Conservation (phyloP, 2,888 invertebrate genomes). For the Mechanitis messenoides region DNA sequence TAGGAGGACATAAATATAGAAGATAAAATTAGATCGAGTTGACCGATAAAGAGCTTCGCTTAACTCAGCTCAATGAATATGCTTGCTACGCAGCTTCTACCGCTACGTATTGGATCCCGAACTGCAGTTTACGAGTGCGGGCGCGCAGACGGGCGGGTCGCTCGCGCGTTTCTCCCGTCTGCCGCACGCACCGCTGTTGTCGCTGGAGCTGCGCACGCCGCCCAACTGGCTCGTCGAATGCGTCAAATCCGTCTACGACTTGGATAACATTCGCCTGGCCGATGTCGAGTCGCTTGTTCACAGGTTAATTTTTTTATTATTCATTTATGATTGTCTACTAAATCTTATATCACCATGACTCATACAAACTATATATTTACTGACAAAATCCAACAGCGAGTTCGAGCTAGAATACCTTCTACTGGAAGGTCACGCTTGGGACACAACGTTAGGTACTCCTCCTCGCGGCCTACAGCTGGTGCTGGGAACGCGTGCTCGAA, state of each 20-base stretch:
- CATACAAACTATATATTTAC: background rate
- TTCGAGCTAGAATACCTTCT: slow-evolving; percentile 96
- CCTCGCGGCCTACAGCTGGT: slow-evolving; percentile 98
- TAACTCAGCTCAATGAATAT: too few species aligned
- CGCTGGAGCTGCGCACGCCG: slow-evolving; percentile 85
- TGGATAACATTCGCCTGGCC: slow-evolving; percentile 97
- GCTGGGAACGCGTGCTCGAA: slow-evolving; percentile 87
- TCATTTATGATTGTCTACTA: background rate
- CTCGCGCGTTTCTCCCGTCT: slow-evolving; percentile 91
- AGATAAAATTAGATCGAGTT: too few species aligned
- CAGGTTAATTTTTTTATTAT: slow-evolving; percentile 64
- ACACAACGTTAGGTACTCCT: slow-evolving; percentile 91
- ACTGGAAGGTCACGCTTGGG: slow-evolving; percentile 97
- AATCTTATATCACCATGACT: background rate
- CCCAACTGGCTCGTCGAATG: slow-evolving; percentile 98
- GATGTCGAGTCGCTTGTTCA: slow-evolving; percentile 93
- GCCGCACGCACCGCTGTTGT: slow-evolving; percentile 93
- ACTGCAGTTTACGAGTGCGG: slow-evolving; percentile 85
- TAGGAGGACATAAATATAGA: too few species aligned
- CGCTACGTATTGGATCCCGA: slow-evolving; percentile 95
- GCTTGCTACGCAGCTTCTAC: slow-evolving; percentile 85
- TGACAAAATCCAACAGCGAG: slow-evolving; percentile 79
- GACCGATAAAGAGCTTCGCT: too few species aligned
- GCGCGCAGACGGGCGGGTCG: slow-evolving; percentile 83
- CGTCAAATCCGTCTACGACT: slow-evolving; percentile 93